Conservation (phyloP, 1,140 invertebrate species). For the Euglossa dilemma region DNA sequence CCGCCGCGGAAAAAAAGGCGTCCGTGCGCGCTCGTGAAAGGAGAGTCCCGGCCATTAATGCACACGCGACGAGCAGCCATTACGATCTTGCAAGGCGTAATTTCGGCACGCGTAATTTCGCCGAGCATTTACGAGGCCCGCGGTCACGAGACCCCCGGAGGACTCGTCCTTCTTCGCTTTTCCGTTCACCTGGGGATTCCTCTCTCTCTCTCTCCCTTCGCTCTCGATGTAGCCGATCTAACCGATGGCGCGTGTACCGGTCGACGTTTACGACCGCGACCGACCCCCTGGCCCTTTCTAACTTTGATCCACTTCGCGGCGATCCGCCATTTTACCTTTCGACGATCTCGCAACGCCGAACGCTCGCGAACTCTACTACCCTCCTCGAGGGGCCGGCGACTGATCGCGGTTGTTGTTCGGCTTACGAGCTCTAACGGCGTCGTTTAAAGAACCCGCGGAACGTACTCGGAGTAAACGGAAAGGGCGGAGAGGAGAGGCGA, state of each 20-base stretch:
- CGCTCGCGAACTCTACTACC: no score
- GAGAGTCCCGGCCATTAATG: constrained; percentile 36
- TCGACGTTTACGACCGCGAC: constrained; percentile 59
- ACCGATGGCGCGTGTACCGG: constrained; percentile 48
- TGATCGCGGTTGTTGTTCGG: no score
- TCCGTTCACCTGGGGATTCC: constrained; percentile 57
- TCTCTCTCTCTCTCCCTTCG: no score
- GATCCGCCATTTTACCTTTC: neutral
- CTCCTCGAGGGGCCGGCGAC: no score
- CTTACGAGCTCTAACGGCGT: no score
- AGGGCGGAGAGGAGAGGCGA: no score
- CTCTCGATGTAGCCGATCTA: no score
- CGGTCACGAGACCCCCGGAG: constrained; percentile 49
- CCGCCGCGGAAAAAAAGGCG: neutral
- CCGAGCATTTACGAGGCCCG: constrained; percentile 58
- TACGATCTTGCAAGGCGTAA: constrained; percentile 59
- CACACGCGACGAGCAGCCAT: constrained; percentile 36
- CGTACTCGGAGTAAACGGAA: no score
- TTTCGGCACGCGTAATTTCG: constrained; percentile 63
- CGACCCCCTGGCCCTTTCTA: constrained; percentile 9
- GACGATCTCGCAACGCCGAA: no score
- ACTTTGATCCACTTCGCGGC: constrained; percentile 2
- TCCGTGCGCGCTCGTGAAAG: constrained; percentile 3
- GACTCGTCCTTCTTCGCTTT: constrained; percentile 47
- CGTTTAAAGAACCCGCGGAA: no score